Evolutionary conservation across 2,113 vertebrate species (phyloP).

Genomic region (Notothenia coriiceps): DNA sequence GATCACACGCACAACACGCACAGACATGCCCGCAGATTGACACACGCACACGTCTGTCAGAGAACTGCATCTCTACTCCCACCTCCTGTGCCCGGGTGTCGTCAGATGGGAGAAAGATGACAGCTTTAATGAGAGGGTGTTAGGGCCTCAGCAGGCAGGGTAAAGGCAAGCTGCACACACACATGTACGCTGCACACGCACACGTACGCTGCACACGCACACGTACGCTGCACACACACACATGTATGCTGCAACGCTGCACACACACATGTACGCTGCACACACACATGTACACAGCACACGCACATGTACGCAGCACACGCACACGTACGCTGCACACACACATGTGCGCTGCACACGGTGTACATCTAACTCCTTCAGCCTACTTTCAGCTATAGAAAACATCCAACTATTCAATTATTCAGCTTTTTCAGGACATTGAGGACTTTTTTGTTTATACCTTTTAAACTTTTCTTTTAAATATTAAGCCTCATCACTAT

Average conservation of each 20-base stretch:
- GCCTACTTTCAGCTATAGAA: too few relatives aligned
- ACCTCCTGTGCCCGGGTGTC: constrained; percentile 48
- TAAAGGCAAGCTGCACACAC: constrained; percentile 25
- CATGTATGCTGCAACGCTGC: constrained; percentile 1
- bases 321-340: not conserved
- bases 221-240: not conserved
- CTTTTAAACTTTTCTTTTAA: too few relatives aligned
- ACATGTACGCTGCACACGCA: not conserved
- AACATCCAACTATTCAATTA: too few relatives aligned
- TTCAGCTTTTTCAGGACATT: too few relatives aligned
- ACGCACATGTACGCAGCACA: constrained; percentile 10
- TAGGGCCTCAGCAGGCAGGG: constrained; percentile 54
- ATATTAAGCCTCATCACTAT: too few relatives aligned
- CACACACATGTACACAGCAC: not conserved
- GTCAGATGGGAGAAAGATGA: constrained; percentile 66
- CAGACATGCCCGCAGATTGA: not conserved
- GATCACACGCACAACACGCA: constrained; percentile 36
- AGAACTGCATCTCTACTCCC: constrained; percentile 29
- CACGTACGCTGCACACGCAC: not conserved
- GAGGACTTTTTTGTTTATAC: too few relatives aligned
- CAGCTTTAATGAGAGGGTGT: constrained; percentile 76
- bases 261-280: constrained; percentile 2
- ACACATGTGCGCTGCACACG: not conserved
- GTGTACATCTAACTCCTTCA: too few relatives aligned
- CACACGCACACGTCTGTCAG: constrained; percentile 6